These are phyloP conservation scores for Helogale parvula DNA, from an alignment of 2,113 vertebrate species.

Conservation along the genomic window DNA sequence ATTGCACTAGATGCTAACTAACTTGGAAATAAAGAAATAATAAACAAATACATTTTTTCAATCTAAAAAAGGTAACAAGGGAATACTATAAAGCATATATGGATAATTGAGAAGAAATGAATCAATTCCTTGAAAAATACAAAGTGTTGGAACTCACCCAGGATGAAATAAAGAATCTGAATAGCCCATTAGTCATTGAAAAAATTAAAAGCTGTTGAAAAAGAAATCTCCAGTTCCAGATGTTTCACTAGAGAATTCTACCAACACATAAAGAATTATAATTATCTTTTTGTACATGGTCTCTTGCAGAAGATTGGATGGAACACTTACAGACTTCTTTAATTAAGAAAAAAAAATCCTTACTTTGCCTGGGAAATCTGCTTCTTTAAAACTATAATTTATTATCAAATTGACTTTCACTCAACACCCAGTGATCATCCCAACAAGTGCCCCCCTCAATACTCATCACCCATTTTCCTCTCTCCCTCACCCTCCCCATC, in stretches of 20 bases:
- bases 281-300: neutral
- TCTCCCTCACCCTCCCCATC: too few species aligned
- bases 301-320: neutral
- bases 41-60: too few species aligned
- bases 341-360: too few species aligned
- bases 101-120: neutral
- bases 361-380: too few species aligned
- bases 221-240: neutral
- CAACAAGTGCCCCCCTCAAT: too few species aligned
- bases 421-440: too few species aligned
- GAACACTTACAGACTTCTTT: neutral
- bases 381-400: too few species aligned
- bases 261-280: neutral
- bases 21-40: too few species aligned
- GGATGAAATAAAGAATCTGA: neutral
- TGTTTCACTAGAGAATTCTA: slow-evolving; percentile 12
- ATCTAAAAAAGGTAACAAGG: neutral
- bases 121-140: neutral
- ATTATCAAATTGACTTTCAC: too few species aligned
- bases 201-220: neutral
- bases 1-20: too few species aligned
- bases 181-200: neutral
- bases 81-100: neutral
- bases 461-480: too few species aligned
- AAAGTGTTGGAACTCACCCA: neutral